Evolutionary conservation across 2,113 vertebrate genomes (phyloP), one percentile per base, ranked within the genome.

Genomic region (Thunnus thynnus): DNA sequence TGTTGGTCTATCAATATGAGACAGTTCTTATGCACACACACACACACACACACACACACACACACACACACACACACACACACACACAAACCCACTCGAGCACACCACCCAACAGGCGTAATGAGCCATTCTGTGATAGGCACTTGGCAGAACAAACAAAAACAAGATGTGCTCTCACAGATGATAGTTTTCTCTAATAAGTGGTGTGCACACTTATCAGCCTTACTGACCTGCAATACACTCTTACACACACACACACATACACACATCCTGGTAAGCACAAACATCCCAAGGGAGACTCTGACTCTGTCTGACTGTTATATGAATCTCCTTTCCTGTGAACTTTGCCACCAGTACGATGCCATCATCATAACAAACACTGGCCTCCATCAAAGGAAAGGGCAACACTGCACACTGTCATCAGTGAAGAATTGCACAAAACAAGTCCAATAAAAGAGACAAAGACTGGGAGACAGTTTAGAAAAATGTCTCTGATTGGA

Each of bases 301-400:
- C 20, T 32, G 18, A 27, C 44, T 82, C 77, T 68, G 54, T 20
- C 69, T 65, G 69, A 72, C 56, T 76, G 41, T 84, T 76, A 72
- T n/a, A 82, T 46, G 58, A 81, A 73, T 76, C 70, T 80, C n/a
- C 41, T 80, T 74, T 76, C 56, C 48, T 44, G 48, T 75, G 85
- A 85, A 82, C 88, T 88, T 75, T 89, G 85, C 65, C 81, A 78
- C 70, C 2, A 18, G 46, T 85, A 73, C 30, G 22, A 58, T 57
- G 65, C 61, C 80, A 82, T 78, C 80, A 83, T 73, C 69, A 86
- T 73, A 84, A 88, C 72, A 83, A 81, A 80, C 71, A 78, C 25
- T 72, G 77, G 71, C 71, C 85, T 79, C 61, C 51, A 68, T 85
- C 67, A 88, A 16, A 77, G 48, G 30, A 58, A 57, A 22, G 17